Evolutionary conservation across 2,113 vertebrate genomes (phyloP), one percentile per base, ranked within the genome.

Genomic region (Barbus barbus): DNA sequence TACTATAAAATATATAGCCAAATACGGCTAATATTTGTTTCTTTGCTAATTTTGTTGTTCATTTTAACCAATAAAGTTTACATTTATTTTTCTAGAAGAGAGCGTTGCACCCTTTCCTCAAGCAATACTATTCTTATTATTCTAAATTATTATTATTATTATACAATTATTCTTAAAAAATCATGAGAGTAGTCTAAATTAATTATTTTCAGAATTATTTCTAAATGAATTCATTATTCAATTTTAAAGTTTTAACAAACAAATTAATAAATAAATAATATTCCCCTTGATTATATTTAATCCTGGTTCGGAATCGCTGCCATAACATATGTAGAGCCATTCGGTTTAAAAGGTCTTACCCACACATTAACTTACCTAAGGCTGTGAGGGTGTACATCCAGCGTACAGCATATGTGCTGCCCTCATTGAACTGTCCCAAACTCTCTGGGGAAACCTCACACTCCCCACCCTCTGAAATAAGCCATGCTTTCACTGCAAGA

Each of bases 391-490:
- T 82, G 88, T 94, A 94, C 0, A 83, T 93, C 95, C 94, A 95
- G 88, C 92, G 88, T 60, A 95, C 44, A 81, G 94, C 89, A 28
- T 95, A 95, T 1, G 94, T 91, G 80, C 93, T 92, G 24, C 88
- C 92, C 73, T 95, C 93, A 18, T 94, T 89, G 20, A 96, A 91
- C 88, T 95, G 95, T 1, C 94, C 93, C 0, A 72, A 74, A 85
- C 91, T 92, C 83, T 93, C 90, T 48, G 93, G 53, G 0, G 89
- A 85, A 9, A 91, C 58, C 53, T 90, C 87, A 11, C 90, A 87
- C 77, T 93, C 90, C 0, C 90, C 94, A 31, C 89, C 90, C 84
- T 94, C 92, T 63, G 90, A 91, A 73, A 94, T 85, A 11, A 93
- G 93, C 94, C 95, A 95, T 0, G 90, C 89, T 60, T 94, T 93